A percentile compares a stretch with the other conserved stretches of the same genome.
These are phyloP conservation scores for Megaleporinus macrocephalus DNA, from an alignment of 2,113 vertebrate genomes.

Conservation along the genomic window DNA sequence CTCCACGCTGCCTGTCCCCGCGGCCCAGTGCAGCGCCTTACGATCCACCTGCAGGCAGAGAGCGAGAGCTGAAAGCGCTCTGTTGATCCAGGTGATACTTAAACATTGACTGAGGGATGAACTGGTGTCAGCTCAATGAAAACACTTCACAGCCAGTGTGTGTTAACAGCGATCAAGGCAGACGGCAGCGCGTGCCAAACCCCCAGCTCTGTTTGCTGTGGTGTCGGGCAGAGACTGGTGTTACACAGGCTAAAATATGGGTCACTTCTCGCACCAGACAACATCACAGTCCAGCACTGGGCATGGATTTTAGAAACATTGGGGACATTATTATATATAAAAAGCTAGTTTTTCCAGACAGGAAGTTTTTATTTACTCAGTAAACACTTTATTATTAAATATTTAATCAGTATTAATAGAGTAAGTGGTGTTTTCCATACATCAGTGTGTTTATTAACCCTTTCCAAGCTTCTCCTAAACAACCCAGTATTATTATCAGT, in stretches of 20 bases:
- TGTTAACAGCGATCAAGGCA: neutral
- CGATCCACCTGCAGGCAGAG: constrained; percentile 75
- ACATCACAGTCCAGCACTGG: too few species aligned
- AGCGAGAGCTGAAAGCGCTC: neutral
- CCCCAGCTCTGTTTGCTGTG: constrained; percentile 18
- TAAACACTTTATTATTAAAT: too few species aligned
- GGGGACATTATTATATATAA: too few species aligned
- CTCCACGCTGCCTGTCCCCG: constrained; percentile 80
- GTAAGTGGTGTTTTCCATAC: too few species aligned
- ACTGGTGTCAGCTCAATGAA: neutral
- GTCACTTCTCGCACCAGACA: constrained; percentile 50
- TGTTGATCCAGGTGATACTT: constrained; percentile 22
- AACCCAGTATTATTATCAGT: too few species aligned
- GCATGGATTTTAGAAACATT: too few species aligned
- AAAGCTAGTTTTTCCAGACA: too few species aligned
- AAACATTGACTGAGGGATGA: constrained; percentile 22
- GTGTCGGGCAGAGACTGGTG: neutral
- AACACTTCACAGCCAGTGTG: neutral
- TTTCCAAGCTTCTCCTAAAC: too few species aligned
- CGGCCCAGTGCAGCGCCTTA: constrained; percentile 89
- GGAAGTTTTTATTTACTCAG: too few species aligned
- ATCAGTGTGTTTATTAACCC: too few species aligned
- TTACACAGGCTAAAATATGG: constrained; percentile 20
- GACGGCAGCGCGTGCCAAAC: neutral
- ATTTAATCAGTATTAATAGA: too few species aligned